Percentiles rank a stretch among this genome's conserved stretches.
These are phyloP conservation scores for Dryas iulia DNA, from an alignment of 1,140 invertebrate species.

Conservation along the genomic window DNA sequence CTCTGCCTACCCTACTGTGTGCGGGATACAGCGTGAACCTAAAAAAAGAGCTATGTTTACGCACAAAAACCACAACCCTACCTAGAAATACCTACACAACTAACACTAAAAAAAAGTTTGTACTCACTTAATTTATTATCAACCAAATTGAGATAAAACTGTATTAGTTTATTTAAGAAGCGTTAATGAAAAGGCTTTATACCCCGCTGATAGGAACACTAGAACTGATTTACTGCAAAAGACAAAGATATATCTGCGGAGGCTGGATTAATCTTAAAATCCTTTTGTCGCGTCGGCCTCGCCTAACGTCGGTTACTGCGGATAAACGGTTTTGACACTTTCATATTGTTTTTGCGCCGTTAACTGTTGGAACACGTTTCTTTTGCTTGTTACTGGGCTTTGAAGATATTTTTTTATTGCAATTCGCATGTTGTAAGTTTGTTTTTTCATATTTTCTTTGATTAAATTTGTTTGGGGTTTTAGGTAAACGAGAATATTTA, in stretches of 20 bases:
- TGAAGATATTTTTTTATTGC: background rate
- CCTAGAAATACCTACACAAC: too few relatives aligned
- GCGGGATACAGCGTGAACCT: too few relatives aligned
- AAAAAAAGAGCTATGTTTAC: too few relatives aligned
- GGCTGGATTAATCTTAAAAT: constrained; percentile 24
- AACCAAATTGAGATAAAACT: background rate
- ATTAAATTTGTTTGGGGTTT: background rate
- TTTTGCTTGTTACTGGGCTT: constrained; percentile 4
- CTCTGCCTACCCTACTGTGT: too few relatives aligned
- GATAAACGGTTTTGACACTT: constrained; percentile 23
- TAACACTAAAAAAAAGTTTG: too few relatives aligned
- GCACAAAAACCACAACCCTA: too few relatives aligned
- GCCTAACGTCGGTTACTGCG: constrained; percentile 8
- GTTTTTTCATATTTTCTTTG: background rate
- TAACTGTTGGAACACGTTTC: background rate
- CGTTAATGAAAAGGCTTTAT: background rate
- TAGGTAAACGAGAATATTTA: background rate
- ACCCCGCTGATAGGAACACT: background rate
- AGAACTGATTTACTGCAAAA: background rate
- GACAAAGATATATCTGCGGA: constrained; percentile 22
- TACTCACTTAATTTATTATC: background rate
- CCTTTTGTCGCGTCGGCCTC: constrained; percentile 15
- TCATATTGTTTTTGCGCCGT: constrained; percentile 16
- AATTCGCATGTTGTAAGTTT: background rate
- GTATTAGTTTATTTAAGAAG: background rate